Base-by-base conservation (phyloP, 2,888 invertebrate species). In the Caenorhabditis japonica region DNA sequence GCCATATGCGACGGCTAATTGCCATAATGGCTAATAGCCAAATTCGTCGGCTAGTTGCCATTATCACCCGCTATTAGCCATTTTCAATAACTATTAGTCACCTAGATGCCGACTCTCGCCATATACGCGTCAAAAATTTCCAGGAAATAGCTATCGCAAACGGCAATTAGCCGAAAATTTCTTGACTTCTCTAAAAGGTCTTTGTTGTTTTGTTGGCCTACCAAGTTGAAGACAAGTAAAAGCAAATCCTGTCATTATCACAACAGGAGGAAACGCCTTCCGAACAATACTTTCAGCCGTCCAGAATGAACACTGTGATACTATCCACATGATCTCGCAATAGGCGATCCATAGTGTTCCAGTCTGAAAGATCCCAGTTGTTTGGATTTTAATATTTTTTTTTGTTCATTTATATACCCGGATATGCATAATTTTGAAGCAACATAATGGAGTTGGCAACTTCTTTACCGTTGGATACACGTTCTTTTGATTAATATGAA, bases 241-340 rank as follows among this genome's bases (percentile, higher is more conserved):
- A 8, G 56, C 38, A 46, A 76, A 76, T 8, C 79, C 79, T 3
- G 73, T 44, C 30, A 79, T 66, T 15, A 76, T 73, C n/a, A 68
- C 33, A 33, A 62, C 55, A 0, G 73, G 70, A 15, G 75, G 68
- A 15, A 76, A 75, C 8, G 75, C 71, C 27, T 56, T 69, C 27
- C 59, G 36, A n/a, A 76, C 73, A 7, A 80, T 64, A 19, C 77
- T 58, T 49, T 80, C 75, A 2, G 80, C 77, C 2, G 77, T 66
- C 80, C 80, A 80, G 39, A 80, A 80, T 4, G 80, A 71, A 8
- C 71, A 69, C 39, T 82, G 82, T 4, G 79, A 73, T 0, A 80
- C 80, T 38, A 82, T 79, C 82, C 82, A 82, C 75, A 82, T 75
- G 51, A 79, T 77, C 53, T 82, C 82, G 23, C 74, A 61, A 39